Evolutionary conservation across 30 jellyfish, hydroid and myxozoan species (phyloP), one percentile per base, ranked within the genome.

Genomic region (Rhopilema esculentum): DNA sequence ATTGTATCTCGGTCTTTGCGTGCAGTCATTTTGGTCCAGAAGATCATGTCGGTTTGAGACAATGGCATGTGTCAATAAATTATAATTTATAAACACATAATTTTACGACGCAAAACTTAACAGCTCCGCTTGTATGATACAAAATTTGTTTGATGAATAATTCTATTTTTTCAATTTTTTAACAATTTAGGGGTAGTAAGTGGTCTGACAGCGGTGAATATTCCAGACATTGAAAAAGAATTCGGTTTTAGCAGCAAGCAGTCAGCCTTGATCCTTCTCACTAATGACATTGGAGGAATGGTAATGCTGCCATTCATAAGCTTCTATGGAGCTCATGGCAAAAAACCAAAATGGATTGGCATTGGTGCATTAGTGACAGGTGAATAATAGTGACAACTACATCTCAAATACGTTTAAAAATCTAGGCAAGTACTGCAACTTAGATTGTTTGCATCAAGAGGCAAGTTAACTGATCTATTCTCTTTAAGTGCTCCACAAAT

Each of bases 191-290:
- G 68, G 18, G 25, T 61, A 27, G 50, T 51, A 28, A 90, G 61
- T 29, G 98, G 98, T 15, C 61, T 93, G 52, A 76, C 91, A 1
- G 25, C 82, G 25, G 92, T 72, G 71, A 30, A 89, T 27, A n/a
- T 93, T 0, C 91, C 92, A 7, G 89, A 84, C 17, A 75, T 93
- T 33, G 98, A 93, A 77, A 93, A 75, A 82, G 98, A 93, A 62
- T 93, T 93, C 82, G 98, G 98, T 49, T 83, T 93, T 1, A 73
- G 87, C 86, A 93, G 98, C 85, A 88, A 76, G 48, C 85, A 72
- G 31, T 52, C 97, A 1, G 97, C 92, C 24, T 22, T 87, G 69
- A 93, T 93, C 23, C 62, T 93, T 30, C 77, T 93, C 16, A 79
- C 96, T 27, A 93, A 93, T 32, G 98, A 93, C 79, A 85, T 82